Conservation (phyloP, 1,140 invertebrate genomes). For the Grapholita molesta region DNA sequence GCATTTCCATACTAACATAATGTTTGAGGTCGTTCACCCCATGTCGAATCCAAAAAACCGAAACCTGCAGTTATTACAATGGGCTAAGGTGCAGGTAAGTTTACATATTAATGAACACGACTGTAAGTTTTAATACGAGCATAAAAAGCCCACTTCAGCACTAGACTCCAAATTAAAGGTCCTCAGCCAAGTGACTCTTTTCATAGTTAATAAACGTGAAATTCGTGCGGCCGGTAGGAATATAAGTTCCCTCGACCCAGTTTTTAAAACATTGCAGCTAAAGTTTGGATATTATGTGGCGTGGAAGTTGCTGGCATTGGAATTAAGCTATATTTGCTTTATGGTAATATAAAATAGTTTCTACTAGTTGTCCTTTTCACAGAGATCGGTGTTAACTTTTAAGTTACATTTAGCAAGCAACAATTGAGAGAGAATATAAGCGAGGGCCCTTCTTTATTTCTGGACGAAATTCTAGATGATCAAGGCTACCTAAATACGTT, state of each 20-base stretch:
- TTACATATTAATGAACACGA: too few relatives aligned
- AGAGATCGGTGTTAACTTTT: not conserved
- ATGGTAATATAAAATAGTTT: not conserved
- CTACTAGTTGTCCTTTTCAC: not conserved
- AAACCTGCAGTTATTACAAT: too few relatives aligned
- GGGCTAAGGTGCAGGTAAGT: too few relatives aligned
- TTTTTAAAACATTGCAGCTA: not conserved
- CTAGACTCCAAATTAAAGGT: not conserved
- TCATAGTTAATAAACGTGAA: not conserved
- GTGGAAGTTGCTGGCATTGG: not conserved
- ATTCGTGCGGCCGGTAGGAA: not conserved
- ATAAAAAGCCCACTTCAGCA: not conserved
- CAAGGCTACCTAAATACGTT: too few relatives aligned
- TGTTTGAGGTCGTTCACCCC: too few relatives aligned
- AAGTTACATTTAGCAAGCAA: too few relatives aligned
- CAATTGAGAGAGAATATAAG: too few relatives aligned
- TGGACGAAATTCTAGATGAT: too few relatives aligned
- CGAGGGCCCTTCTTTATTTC: too few relatives aligned
- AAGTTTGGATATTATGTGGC: not conserved
- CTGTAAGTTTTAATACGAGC: not conserved
- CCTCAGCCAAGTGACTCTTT: not conserved
- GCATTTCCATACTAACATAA: too few relatives aligned
- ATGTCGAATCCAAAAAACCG: too few relatives aligned
- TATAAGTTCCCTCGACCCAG: not conserved
- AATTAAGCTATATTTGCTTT: not conserved